Conservation (phyloP, 2,888 invertebrate genomes). For the Myathropa florea region DNA sequence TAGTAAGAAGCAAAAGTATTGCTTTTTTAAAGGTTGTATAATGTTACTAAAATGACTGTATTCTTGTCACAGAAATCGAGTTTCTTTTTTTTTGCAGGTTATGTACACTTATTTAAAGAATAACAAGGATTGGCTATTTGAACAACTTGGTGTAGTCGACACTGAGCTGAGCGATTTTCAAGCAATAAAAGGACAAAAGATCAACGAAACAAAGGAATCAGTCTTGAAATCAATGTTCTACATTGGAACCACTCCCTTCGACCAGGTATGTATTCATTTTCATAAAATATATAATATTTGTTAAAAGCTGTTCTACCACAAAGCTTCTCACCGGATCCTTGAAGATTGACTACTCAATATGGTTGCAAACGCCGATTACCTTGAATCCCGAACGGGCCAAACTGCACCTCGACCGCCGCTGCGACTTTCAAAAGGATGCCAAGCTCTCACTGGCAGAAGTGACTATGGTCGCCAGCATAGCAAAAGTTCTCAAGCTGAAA, state of each 20-base stretch:
- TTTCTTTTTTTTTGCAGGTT: constrained; percentile 81
- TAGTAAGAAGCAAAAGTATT: too few species aligned
- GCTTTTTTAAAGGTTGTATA: too few species aligned
- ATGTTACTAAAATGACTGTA: too few species aligned
- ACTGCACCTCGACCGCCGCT: constrained; percentile 80
- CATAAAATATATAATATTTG: constrained; percentile 19
- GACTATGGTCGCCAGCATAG: constrained; percentile 80
- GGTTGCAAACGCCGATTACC: constrained; percentile 81
- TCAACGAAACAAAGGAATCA: constrained; percentile 80
- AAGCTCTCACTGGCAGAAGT: constrained; percentile 80
- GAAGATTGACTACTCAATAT: constrained; percentile 80
- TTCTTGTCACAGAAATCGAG: neutral
- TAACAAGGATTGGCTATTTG: constrained; percentile 86
- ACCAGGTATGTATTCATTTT: constrained; percentile 87
- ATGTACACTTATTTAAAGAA: constrained; percentile 87
- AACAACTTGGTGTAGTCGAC: constrained; percentile 82
- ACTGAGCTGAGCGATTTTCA: constrained; percentile 76
- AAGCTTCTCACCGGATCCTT: constrained; percentile 81
- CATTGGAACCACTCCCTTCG: constrained; percentile 88
- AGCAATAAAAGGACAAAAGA: constrained; percentile 79
- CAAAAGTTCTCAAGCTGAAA: constrained; percentile 78
- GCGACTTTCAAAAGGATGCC: constrained; percentile 80
- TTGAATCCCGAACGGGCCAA: constrained; percentile 80
- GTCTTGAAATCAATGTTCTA: constrained; percentile 90
- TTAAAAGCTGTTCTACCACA: constrained; percentile 19